These are phyloP conservation scores for Falco novaeseelandiae DNA, from an alignment of 2,797 vertebrate genomes.

Conservation along the genomic window DNA sequence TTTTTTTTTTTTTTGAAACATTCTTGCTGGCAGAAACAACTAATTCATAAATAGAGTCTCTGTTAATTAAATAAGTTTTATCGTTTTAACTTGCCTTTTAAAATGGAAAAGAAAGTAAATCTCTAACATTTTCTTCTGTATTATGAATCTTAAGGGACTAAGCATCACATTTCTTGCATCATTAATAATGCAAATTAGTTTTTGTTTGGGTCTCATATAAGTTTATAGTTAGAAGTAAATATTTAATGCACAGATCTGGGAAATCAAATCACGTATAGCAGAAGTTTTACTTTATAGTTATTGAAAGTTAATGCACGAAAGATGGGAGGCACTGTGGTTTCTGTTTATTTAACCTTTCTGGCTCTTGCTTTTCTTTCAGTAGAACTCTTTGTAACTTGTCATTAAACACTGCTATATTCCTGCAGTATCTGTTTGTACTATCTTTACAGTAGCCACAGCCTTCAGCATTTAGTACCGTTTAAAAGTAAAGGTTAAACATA, in stretches of 20 bases:
- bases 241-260: conserved; percentile 71
- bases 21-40: conserved; percentile 65
- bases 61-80: conserved; percentile 76
- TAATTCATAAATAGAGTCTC: conserved; percentile 69
- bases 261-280: conserved; percentile 42
- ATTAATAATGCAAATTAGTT: conserved; percentile 77
- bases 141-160: conserved; percentile 49
- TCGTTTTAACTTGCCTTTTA: conserved; percentile 68
- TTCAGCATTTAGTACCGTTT: conserved; percentile 38
- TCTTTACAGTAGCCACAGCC: conserved; percentile 23
- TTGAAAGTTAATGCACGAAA: conserved; percentile 51
- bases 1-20: not conserved
- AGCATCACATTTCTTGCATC: conserved; percentile 64
- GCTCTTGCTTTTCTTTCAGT: conserved; percentile 44
- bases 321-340: conserved; percentile 16
- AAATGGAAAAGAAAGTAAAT: conserved; percentile 62
- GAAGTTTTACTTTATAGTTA: conserved; percentile 26
- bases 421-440: conserved; percentile 50
- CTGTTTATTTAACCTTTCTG: conserved; percentile 61
- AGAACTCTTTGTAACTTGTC: conserved; percentile 49
- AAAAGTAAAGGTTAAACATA: conserved; percentile 36
- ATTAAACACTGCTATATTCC: conserved; percentile 42
- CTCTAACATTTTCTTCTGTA: conserved; percentile 61
- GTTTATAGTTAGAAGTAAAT: conserved; percentile 74
- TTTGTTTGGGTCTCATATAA: conserved; percentile 64